These are phyloP conservation scores for Aldabrachelys gigantea DNA, from an alignment of 2,113 vertebrate genomes.

Conservation along the genomic window DNA sequence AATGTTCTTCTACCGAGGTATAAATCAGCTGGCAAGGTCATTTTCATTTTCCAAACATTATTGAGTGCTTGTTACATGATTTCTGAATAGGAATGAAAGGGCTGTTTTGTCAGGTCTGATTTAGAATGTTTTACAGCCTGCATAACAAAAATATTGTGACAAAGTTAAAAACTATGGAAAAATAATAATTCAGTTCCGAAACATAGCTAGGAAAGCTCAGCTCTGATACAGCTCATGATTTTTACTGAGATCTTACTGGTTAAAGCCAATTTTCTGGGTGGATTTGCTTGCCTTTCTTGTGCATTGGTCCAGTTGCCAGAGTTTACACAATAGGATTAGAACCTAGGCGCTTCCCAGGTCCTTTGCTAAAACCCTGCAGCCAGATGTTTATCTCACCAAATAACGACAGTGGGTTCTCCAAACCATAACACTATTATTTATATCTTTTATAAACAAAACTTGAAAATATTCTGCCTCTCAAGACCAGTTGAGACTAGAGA, in stretches of 20 bases:
- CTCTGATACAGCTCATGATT: neutral
- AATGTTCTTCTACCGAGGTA: neutral
- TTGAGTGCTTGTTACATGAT: neutral
- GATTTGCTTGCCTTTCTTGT: neutral
- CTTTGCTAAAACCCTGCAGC: conserved; percentile 28
- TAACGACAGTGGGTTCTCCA: neutral
- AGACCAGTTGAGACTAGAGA: neutral
- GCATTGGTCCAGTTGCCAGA: neutral
- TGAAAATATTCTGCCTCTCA: neutral
- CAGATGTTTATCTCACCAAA: conserved; percentile 10
- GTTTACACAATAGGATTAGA: neutral
- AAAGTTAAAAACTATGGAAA: neutral
- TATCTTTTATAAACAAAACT: neutral
- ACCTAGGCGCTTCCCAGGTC: conserved; percentile 9
- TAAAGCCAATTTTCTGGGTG: neutral
- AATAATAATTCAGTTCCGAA: neutral
- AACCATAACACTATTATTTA: conserved; percentile 33
- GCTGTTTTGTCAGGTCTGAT: neutral
- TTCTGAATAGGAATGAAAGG: neutral
- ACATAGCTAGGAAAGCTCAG: neutral
- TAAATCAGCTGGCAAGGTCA: conserved; percentile 1
- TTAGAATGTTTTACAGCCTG: neutral
- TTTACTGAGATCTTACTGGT: neutral
- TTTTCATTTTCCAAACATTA: conserved; percentile 20
- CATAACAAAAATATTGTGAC: neutral